A percentile compares a stretch with the other conserved stretches of the same genome.
phyloP scores from a whole-genome alignment of 2,888 invertebrate genomes.

The Lochmaea capreae region DNA sequence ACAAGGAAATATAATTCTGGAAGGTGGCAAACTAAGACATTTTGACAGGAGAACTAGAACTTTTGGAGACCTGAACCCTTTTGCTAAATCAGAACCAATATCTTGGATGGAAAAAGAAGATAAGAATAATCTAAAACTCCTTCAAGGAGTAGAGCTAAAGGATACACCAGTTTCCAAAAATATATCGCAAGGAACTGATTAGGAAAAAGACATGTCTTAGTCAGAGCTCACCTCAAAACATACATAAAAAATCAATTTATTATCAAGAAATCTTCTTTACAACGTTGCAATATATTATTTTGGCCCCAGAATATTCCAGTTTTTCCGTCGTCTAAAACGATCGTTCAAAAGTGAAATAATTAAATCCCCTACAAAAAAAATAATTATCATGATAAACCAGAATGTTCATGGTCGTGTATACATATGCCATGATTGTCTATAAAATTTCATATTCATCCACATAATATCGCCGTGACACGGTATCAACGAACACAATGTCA shows the following conservation, averaged over 20 bases:
- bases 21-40: too few species aligned
- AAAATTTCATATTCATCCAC: constrained; percentile 11
- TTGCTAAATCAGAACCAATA: too few species aligned
- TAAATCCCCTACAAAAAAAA: neutral
- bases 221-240: too few species aligned
- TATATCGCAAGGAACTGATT: too few species aligned
- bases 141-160: too few species aligned
- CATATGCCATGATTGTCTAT: constrained; percentile 10
- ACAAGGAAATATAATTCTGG: too few species aligned
- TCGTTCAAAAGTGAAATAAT: neutral
- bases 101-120: too few species aligned
- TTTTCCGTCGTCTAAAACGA: neutral
- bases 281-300: neutral
- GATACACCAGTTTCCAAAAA: too few species aligned
- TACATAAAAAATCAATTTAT: neutral
- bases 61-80: too few species aligned
- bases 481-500: constrained; percentile 12
- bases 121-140: too few species aligned
- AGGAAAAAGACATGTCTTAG: too few species aligned
- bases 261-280: neutral
- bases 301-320: neutral
- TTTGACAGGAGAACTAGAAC: too few species aligned
- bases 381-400: constrained; percentile 9
- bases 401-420: constrained; percentile 15
- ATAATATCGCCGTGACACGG: constrained; percentile 6